Base-by-base conservation (phyloP, 2,113 vertebrate species). In the Nothobranchius furzeri region DNA sequence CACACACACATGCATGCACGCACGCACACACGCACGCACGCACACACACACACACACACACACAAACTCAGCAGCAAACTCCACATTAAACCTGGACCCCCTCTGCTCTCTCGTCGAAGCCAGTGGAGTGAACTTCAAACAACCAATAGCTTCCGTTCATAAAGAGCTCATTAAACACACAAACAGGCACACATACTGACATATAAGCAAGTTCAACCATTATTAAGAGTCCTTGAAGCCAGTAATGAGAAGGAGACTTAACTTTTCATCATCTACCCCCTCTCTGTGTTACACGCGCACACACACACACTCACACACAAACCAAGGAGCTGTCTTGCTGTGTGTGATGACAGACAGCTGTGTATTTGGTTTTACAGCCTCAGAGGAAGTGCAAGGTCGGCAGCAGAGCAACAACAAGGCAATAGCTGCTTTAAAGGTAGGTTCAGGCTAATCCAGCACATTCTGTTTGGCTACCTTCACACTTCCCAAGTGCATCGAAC, bases 331-430 rank as follows among this genome's bases (percentile, higher is more conserved):
- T 25, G 61, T 79, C 88, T 78, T 73, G 85, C 87, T 87, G 87
- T 73, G 83, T 77, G 76, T 87, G 86, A 90, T 90, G 83, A 90
- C 85, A 87, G 73, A 84, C 88, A 90, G 83, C 88, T 88, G 88
- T 78, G 84, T 63, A 3, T 75, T 81, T 50, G 70, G 45, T 85
- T 90, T 90, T 86, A 90, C 73, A 68, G 30, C 78, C 64, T 48
- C 14, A 37, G 61, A 85, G 86, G 86, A 88, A 88, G 81, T 87
- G 76, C 72, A 58, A 57, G 57, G 75, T 81, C 78, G 56, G 51
- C 83, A 84, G 57, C 66, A 62, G 60, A 47, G 65, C 55, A 6
- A 82, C 81, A 79, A 88, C 80, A 90, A 90, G 87, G 81, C 11
- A 0, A 7, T 7, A 8, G 14, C 70, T 60, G 75, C 70, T 62